Conservation (phyloP, 2,797 vertebrate species). For the Anolis apletophallus region DNA sequence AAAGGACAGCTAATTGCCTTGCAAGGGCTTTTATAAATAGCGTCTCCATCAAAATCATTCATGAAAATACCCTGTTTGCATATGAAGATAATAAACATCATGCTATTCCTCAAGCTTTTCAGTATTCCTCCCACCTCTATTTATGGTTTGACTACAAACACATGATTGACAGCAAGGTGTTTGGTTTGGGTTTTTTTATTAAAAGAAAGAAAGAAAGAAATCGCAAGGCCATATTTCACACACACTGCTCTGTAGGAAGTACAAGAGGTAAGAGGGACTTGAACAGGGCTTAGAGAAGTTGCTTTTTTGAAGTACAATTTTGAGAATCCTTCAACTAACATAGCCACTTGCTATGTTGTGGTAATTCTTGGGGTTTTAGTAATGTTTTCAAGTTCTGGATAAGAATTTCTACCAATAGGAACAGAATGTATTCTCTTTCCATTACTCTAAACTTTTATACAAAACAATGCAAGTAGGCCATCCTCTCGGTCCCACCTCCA, state of each 20-base stretch:
- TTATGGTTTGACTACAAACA: too few species aligned
- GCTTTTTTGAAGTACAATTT: too few species aligned
- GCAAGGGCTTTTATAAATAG: conserved; percentile 35
- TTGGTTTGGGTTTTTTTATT: too few species aligned
- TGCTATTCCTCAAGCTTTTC: conserved; percentile 23
- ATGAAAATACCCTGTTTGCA: conserved; percentile 5
- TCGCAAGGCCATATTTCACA: background rate
- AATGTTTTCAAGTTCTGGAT: too few species aligned
- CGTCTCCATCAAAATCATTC: conserved; percentile 16
- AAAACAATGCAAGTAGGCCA: background rate
- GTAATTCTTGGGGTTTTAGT: too few species aligned
- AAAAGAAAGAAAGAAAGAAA: background rate
- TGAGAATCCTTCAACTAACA: too few species aligned
- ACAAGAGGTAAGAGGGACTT: background rate
- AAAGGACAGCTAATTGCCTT: conserved; percentile 44
- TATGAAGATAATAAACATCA: background rate
- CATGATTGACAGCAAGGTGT: too few species aligned
- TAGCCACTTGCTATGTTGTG: too few species aligned
- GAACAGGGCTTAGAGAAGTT: too few species aligned
- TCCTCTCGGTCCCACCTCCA: too few species aligned
- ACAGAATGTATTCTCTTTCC: background rate
- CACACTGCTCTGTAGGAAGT: background rate
- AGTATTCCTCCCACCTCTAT: background rate
- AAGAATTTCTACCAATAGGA: background rate
- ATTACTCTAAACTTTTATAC: background rate